phyloP scores from a whole-genome alignment of 2,113 vertebrate genomes.

The Chlorodrepanis virens region DNA sequence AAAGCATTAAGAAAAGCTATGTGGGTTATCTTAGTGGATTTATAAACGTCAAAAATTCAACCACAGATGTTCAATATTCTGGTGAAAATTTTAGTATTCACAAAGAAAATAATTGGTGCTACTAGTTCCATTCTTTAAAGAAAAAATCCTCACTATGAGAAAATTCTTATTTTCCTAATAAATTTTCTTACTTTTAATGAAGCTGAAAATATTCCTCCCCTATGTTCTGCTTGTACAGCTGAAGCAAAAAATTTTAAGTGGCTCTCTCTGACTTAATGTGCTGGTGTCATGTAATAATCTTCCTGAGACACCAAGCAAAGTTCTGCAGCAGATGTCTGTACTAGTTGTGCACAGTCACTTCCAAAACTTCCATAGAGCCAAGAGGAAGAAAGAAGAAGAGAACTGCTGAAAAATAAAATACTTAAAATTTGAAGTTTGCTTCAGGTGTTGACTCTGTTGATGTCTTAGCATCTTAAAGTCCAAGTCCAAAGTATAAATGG shows the following conservation, averaged over 20 bases:
- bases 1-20: background rate
- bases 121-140: background rate
- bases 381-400: background rate
- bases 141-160: background rate
- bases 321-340: background rate
- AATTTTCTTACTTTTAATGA: background rate
- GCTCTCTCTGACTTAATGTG: background rate
- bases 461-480: background rate
- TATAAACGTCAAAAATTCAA: background rate
- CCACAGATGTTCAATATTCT: background rate
- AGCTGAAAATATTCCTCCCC: background rate
- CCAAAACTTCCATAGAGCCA: background rate
- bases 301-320: background rate
- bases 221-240: background rate
- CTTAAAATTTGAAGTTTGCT: background rate
- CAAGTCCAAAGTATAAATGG: background rate
- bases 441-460: slow-evolving; percentile 6
- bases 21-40: background rate
- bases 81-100: background rate
- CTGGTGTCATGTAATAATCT: background rate
- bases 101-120: background rate
- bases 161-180: background rate
- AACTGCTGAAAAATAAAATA: background rate
- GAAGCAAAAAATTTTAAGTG: background rate
- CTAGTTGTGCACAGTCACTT: background rate